These are phyloP conservation scores for Trichomycterus rosablanca DNA, from an alignment of 2,113 vertebrate genomes.

Conservation along the genomic window DNA sequence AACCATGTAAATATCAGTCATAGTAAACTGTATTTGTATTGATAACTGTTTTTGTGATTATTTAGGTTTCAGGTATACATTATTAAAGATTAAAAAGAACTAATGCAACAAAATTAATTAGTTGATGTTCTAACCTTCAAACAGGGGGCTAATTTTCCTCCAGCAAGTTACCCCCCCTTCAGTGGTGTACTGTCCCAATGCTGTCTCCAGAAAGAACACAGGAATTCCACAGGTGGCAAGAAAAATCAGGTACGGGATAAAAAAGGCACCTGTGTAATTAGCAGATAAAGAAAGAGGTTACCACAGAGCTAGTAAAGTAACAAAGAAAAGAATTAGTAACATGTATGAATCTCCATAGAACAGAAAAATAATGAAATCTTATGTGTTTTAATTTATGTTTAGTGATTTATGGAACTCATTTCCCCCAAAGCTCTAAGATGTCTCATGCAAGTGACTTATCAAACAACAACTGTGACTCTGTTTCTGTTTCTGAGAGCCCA, in stretches of 20 bases:
- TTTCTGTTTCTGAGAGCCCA: conserved; percentile 24
- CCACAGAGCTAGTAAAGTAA: neutral
- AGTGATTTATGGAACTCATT: neutral
- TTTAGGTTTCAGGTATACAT: neutral
- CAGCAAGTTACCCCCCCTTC: conserved; percentile 89
- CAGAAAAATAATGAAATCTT: neutral
- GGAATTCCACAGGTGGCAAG: conserved; percentile 92
- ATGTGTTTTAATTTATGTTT: neutral
- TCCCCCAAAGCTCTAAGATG: conserved; percentile 24
- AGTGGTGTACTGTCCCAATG: conserved; percentile 89
- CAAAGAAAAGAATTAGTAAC: neutral
- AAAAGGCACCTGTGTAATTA: conserved; percentile 80
- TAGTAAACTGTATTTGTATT: too few species aligned
- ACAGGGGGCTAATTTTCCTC: conserved; percentile 87
- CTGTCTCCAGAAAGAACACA: conserved; percentile 85
- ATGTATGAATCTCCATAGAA: neutral
- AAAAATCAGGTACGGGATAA: conserved; percentile 96
- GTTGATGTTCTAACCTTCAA: conserved; percentile 75
- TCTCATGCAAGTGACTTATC: conserved; percentile 15
- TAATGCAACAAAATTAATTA: too few species aligned
- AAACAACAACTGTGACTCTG: conserved; percentile 44
- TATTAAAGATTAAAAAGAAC: neutral
- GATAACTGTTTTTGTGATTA: too few species aligned
- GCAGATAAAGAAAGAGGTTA: neutral
- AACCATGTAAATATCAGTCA: too few species aligned